Evolutionary conservation across 2,797 vertebrate species (phyloP).

Genomic region (Alca torda): DNA sequence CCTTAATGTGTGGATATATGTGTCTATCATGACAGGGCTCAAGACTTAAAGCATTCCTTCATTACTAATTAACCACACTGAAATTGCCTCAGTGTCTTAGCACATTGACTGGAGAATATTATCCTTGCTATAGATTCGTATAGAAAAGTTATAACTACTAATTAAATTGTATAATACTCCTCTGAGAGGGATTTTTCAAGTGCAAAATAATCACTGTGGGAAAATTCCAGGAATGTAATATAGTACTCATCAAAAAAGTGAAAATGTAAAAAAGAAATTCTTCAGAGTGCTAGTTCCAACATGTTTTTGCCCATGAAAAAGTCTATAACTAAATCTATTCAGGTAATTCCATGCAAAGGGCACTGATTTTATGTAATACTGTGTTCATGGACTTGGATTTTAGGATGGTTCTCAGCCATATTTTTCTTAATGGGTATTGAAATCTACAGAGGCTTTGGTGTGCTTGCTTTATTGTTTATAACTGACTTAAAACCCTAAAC

Average conservation of each 20-base stretch:
- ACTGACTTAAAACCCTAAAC: neutral
- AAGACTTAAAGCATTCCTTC: neutral
- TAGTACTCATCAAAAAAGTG: neutral
- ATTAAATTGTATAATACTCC: neutral
- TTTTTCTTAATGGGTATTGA: neutral
- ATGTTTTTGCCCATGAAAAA: neutral
- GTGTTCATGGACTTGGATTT: neutral
- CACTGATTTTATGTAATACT: neutral
- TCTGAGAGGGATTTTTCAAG: neutral
- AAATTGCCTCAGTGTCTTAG: slow-evolving; percentile 1
- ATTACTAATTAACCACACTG: neutral
- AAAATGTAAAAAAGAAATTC: neutral
- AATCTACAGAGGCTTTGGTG: neutral
- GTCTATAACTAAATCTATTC: neutral
- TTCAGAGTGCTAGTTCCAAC: neutral
- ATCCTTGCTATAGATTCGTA: neutral
- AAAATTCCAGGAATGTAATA: neutral
- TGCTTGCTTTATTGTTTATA: neutral
- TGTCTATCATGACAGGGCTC: neutral
- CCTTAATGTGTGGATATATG: neutral
- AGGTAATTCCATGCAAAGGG: neutral
- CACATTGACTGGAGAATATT: neutral
- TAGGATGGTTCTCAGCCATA: neutral
- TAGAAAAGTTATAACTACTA: neutral
- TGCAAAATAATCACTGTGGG: neutral